Evolutionary conservation across 1,140 invertebrate genomes (phyloP).

Genomic region (Drosophila takahashii): DNA sequence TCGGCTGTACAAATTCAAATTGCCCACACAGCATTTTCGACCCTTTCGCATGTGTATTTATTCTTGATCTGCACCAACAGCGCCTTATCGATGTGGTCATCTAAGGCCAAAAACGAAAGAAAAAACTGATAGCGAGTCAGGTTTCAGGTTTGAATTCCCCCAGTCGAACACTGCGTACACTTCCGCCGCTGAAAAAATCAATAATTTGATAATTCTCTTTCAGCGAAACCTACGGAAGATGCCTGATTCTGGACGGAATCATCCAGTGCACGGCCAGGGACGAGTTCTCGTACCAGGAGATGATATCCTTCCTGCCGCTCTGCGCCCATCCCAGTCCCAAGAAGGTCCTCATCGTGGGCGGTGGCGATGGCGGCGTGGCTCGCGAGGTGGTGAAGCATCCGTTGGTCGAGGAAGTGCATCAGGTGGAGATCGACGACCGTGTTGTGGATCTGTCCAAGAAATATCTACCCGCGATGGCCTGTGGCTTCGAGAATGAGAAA

Average conservation of each 20-base stretch:
- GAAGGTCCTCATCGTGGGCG: slow-evolving; percentile 98
- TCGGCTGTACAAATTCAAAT: neutral
- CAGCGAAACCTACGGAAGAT: slow-evolving; percentile 94
- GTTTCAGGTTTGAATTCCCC: neutral
- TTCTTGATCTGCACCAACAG: slow-evolving; percentile 22
- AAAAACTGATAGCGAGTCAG: slow-evolving; percentile 23
- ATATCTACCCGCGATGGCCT: slow-evolving; percentile 95
- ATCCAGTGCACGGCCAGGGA: slow-evolving; percentile 98
- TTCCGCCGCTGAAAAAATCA: slow-evolving; percentile 1
- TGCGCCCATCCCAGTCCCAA: slow-evolving; percentile 96
- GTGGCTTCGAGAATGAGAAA: slow-evolving; percentile 93
- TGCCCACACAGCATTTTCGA: neutral
- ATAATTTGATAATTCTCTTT: slow-evolving; percentile 32
- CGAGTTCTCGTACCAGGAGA: slow-evolving; percentile 99
- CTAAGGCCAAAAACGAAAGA: slow-evolving; percentile 22
- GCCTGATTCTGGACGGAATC: slow-evolving; percentile 96
- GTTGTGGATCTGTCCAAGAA: slow-evolving; percentile 97
- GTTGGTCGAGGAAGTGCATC: slow-evolving; percentile 92
- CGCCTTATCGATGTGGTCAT: slow-evolving; percentile 27
- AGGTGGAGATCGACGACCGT: slow-evolving; percentile 97
- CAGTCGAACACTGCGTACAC: neutral
- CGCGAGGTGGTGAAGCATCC: slow-evolving; percentile 98
- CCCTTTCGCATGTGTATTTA: slow-evolving; percentile 8
- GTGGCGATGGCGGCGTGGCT: slow-evolving; percentile 95
- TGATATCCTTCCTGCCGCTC: slow-evolving; percentile 97